Percentiles rank a stretch among this genome's conserved stretches.
These are phyloP conservation scores for Laterallus jamaicensis DNA, from an alignment of 2,113 vertebrate genomes.

Conservation along the genomic window DNA sequence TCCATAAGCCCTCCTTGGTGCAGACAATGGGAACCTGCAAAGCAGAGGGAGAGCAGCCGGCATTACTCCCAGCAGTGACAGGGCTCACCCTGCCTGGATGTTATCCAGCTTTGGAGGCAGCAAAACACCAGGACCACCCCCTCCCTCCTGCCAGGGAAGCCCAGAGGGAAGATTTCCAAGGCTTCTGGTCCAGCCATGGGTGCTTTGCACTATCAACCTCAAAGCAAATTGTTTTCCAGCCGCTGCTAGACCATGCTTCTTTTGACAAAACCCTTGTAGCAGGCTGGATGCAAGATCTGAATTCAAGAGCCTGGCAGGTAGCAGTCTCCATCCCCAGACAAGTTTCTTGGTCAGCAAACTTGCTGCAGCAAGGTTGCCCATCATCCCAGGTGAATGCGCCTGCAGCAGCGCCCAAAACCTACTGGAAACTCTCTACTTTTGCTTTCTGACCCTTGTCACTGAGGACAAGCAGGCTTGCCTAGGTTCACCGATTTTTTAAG, in stretches of 20 bases:
- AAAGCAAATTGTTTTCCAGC: neutral
- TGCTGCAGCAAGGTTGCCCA: neutral
- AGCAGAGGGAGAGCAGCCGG: neutral
- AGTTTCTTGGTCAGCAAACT: neutral
- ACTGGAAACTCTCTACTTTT: neutral
- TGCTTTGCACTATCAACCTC: neutral
- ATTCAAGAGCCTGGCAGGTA: neutral
- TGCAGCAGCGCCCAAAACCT: neutral
- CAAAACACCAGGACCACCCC: neutral
- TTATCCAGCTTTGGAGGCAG: rapidly evolving
- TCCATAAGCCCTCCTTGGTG: constrained; percentile 89
- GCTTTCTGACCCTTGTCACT: neutral
- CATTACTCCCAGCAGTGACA: rapidly evolving
- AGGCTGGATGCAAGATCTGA: neutral
- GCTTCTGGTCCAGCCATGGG: neutral
- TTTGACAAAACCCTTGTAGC: neutral
- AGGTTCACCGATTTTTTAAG: neutral
- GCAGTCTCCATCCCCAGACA: neutral
- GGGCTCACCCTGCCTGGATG: neutral
- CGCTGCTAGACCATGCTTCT: neutral
- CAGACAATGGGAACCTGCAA: constrained; percentile 84
- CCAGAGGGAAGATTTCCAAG: neutral
- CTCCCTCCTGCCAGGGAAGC: neutral
- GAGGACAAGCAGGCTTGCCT: neutral
- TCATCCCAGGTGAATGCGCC: neutral